These are phyloP conservation scores for Paramuricea clavata DNA, from an alignment of 92 coral and sea anemone genomes.

Conservation along the genomic window DNA sequence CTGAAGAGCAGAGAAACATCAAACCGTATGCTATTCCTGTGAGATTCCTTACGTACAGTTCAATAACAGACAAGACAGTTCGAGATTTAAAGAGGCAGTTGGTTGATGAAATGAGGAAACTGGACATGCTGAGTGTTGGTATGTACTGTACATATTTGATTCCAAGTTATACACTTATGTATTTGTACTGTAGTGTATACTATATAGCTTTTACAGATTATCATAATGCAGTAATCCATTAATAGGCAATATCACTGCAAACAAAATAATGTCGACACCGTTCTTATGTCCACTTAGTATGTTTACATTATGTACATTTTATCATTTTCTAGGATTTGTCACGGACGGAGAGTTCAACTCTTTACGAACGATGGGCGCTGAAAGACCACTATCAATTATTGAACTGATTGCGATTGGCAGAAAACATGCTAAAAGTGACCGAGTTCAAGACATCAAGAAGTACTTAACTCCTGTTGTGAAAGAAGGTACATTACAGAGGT, in stretches of 20 bases:
- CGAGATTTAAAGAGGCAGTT: background rate
- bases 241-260: background rate
- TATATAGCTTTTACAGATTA: background rate
- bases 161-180: background rate
- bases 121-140: background rate
- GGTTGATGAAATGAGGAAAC: background rate
- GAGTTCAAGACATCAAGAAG: background rate
- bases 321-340: background rate
- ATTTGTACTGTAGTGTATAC: background rate
- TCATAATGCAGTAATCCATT: background rate
- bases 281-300: background rate
- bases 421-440: background rate
- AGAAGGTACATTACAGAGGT: background rate
- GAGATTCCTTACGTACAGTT: background rate
- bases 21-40: slow-evolving; percentile 14
- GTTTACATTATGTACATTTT: background rate
- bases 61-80: background rate
- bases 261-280: background rate
- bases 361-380: background rate
- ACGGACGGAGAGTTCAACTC: background rate
- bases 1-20: background rate
- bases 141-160: background rate
- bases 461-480: slow-evolving; percentile 4
- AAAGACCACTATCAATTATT: background rate
- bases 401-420: background rate